These are phyloP conservation scores for Picathartes gymnocephalus DNA, from an alignment of 2,113 vertebrate genomes.

Conservation along the genomic window DNA sequence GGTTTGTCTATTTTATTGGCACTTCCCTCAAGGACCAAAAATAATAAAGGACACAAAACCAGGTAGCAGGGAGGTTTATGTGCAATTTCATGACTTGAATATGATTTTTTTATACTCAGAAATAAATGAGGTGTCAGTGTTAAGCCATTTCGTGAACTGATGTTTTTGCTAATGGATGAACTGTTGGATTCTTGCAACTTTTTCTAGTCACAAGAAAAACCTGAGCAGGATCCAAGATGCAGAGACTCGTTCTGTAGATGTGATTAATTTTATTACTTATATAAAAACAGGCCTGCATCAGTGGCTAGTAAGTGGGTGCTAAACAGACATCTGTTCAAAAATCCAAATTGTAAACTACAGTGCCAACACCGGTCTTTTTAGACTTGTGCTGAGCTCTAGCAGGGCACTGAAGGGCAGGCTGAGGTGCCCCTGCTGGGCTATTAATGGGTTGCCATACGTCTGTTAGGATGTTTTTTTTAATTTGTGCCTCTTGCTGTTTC, in stretches of 20 bases:
- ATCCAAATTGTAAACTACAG: neutral
- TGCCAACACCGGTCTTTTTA: neutral
- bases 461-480: neutral
- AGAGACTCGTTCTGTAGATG: neutral
- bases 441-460: neutral
- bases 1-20: neutral
- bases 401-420: neutral
- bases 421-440: neutral
- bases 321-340: neutral
- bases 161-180: neutral
- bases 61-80: neutral
- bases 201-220: neutral
- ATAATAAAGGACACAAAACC: neutral
- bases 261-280: neutral
- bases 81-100: neutral
- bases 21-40: neutral
- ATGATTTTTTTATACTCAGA: neutral
- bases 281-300: neutral
- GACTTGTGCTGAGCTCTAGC: neutral
- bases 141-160: fast-evolving
- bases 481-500: neutral
- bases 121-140: neutral
- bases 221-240: neutral
- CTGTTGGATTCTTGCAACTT: neutral
- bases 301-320: neutral